phyloP scores from a whole-genome alignment of 1,140 invertebrate species.

The Bathynomus jamesi region DNA sequence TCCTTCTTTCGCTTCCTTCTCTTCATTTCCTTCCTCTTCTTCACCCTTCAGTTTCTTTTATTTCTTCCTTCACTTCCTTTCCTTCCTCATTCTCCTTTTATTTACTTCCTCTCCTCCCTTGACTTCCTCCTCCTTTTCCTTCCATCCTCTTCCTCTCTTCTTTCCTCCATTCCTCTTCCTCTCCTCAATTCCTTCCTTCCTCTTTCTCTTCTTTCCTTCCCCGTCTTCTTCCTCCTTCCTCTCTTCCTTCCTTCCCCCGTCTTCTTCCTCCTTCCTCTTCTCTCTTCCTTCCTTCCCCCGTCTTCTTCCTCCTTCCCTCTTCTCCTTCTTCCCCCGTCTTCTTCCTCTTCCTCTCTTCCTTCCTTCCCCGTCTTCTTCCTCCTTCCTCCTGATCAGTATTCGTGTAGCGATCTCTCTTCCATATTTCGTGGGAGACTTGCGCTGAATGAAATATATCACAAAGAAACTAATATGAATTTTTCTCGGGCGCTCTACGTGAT shows the following conservation, averaged over 20 bases:
- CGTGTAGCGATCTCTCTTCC: conserved; percentile 17
- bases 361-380: neutral
- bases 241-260: neutral
- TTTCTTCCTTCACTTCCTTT: neutral
- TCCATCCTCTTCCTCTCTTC: neutral
- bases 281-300: neutral
- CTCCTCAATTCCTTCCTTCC: neutral
- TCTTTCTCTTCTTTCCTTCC: neutral
- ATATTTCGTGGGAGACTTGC: conserved; percentile 26
- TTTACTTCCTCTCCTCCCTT: neutral
- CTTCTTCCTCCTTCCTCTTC: neutral
- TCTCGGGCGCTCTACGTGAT: conserved; percentile 21
- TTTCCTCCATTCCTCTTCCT: neutral
- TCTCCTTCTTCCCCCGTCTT: neutral
- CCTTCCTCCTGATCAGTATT: conserved; percentile 17
- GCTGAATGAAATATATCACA: conserved; percentile 30
- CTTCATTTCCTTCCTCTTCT: neutral
- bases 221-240: neutral
- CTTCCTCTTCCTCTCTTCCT: neutral
- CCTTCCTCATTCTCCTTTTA: neutral
- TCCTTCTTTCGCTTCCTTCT: neutral
- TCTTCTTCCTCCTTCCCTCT: neutral
- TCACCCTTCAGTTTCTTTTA: neutral
- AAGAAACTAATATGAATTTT: conserved; percentile 32
- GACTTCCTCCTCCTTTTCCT: neutral